Percentiles rank a stretch among this genome's conserved stretches.
These are phyloP conservation scores for Pararge aegeria DNA, from an alignment of 1,140 invertebrate genomes.

Conservation along the genomic window DNA sequence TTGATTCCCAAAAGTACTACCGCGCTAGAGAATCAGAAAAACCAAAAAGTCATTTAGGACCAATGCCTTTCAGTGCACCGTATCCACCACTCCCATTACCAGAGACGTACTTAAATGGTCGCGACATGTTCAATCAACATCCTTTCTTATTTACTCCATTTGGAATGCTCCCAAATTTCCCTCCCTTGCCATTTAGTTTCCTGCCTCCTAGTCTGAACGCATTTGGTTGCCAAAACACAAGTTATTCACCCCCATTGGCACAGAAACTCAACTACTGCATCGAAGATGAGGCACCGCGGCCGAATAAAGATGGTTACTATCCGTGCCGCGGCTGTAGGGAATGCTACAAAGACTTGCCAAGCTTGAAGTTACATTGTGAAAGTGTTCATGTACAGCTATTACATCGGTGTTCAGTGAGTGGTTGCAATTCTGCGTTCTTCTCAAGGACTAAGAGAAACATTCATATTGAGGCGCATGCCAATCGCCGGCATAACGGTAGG, in stretches of 20 bases:
- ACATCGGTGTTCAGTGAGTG: slow-evolving; percentile 83
- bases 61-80: slow-evolving; percentile 50
- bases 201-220: slow-evolving; percentile 63
- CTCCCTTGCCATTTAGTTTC: slow-evolving; percentile 69
- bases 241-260: slow-evolving; percentile 49
- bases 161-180: slow-evolving; percentile 75
- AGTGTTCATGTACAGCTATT: slow-evolving; percentile 83
- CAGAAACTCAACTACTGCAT: slow-evolving; percentile 74
- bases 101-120: slow-evolving; percentile 66
- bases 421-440: slow-evolving; percentile 86
- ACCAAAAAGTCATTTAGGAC: slow-evolving; percentile 50
- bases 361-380: slow-evolving; percentile 83
- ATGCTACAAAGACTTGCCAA: slow-evolving; percentile 80
- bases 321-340: slow-evolving; percentile 84
- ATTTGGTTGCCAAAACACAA: slow-evolving; percentile 56
- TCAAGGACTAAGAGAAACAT: slow-evolving; percentile 85
- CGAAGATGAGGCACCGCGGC: slow-evolving; percentile 80
- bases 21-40: slow-evolving; percentile 62
- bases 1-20: slow-evolving; percentile 70
- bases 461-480: slow-evolving; percentile 82
- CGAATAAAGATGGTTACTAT: slow-evolving; percentile 82
- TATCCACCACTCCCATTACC: slow-evolving; percentile 68
- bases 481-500: slow-evolving; percentile 60
- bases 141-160: slow-evolving; percentile 75
- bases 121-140: slow-evolving; percentile 68